A percentile compares a stretch with the other conserved stretches of the same genome.
These are phyloP conservation scores for Sitta carolinensis DNA, from an alignment of 2,797 vertebrate species.

Conservation along the genomic window DNA sequence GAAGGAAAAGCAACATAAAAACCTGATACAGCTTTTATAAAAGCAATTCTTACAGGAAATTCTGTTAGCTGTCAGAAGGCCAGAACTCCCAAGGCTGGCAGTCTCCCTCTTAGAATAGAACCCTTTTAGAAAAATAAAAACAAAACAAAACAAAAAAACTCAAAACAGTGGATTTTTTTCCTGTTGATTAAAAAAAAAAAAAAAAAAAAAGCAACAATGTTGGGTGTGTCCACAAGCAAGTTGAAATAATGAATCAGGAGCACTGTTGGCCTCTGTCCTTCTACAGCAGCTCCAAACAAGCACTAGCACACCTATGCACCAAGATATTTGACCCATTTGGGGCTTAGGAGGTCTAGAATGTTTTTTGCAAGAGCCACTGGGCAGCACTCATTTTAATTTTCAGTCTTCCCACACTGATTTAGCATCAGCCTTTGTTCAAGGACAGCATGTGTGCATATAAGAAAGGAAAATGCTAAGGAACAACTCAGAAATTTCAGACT, in stretches of 20 bases:
- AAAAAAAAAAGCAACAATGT: neutral
- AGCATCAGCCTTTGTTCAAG: neutral
- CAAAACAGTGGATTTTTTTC: neutral
- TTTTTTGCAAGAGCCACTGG: accelerated
- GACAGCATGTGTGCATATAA: neutral
- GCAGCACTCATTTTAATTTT: neutral
- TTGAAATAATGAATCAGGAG: neutral
- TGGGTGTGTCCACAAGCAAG: neutral
- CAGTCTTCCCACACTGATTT: neutral
- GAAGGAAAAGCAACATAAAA: neutral
- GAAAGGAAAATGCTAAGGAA: neutral
- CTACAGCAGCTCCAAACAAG: neutral
- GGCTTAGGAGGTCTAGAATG: neutral
- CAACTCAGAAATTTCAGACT: neutral
- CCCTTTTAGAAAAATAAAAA: neutral
- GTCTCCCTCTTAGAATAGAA: neutral
- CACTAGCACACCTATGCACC: neutral
- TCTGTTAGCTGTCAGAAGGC: neutral
- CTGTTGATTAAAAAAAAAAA: neutral
- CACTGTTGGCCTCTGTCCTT: neutral
- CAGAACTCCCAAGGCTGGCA: neutral
- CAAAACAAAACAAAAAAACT: neutral
- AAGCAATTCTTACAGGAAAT: constrained; percentile 7
- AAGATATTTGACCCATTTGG: neutral
- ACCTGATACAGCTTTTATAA: neutral